Evolutionary conservation across 1,140 invertebrate species (phyloP).

Genomic region (Lethrus apterus): DNA sequence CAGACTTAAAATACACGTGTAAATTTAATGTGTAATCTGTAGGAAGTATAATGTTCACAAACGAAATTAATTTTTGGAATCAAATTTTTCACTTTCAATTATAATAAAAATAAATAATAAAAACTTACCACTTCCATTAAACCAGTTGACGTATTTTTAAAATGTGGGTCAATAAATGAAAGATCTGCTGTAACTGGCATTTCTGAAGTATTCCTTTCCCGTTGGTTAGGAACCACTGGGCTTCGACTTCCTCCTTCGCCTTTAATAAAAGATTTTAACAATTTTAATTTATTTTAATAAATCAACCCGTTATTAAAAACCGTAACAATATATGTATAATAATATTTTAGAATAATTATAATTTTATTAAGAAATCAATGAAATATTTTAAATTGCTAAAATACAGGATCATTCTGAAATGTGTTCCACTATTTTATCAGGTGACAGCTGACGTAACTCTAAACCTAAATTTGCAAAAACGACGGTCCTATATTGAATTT

Average conservation of each 20-base stretch:
- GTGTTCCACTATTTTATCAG: no score
- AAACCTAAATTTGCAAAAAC: no score
- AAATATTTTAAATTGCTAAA: no score
- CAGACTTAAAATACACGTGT: no score
- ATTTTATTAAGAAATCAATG: no score
- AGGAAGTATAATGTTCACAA: no score
- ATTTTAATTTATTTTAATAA: background rate
- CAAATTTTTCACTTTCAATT: background rate
- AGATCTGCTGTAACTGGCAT: slow-evolving; percentile 15
- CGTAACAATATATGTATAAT: background rate
- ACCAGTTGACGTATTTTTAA: slow-evolving; percentile 18
- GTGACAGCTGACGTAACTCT: no score
- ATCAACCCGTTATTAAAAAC: background rate
- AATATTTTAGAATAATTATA: no score
- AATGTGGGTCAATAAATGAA: slow-evolving; percentile 16
- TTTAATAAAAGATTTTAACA: slow-evolving; percentile 3
- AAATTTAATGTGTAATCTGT: no score
- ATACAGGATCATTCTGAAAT: no score
- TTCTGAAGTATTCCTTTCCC: slow-evolving; percentile 16
- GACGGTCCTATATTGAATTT: no score
- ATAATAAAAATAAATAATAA: background rate
- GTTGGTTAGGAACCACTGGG: slow-evolving; percentile 18
- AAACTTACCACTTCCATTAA: slow-evolving; percentile 27
- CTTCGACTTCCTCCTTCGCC: slow-evolving; percentile 25
- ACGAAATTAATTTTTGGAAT: background rate